Evolutionary conservation across 2,888 invertebrate genomes (phyloP).

Genomic region (Congeria kusceri): DNA sequence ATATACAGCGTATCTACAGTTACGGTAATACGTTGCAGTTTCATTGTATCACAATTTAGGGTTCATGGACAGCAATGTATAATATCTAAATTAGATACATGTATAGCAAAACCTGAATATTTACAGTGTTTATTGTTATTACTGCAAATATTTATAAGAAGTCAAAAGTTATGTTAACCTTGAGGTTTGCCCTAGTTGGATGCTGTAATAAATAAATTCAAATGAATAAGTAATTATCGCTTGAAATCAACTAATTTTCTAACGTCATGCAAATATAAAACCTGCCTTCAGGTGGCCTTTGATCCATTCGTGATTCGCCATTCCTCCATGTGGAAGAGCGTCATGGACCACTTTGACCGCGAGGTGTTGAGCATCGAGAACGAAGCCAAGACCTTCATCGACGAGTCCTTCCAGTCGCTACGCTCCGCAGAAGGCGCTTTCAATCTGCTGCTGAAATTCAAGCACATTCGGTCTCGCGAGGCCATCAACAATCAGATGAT

Average conservation of each 20-base stretch:
- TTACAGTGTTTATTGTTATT: too few species aligned
- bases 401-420: constrained; percentile 93
- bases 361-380: constrained; percentile 91
- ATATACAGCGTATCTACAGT: constrained; percentile 14
- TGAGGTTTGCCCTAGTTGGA: too few species aligned
- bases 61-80: too few species aligned
- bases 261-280: too few species aligned
- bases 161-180: too few species aligned
- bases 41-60: too few species aligned
- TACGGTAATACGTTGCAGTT: too few species aligned
- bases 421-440: constrained; percentile 93
- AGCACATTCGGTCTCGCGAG: constrained; percentile 91
- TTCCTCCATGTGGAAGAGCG: constrained; percentile 94
- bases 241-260: background rate
- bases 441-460: constrained; percentile 92
- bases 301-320: constrained; percentile 93
- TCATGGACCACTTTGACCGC: constrained; percentile 91
- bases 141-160: too few species aligned
- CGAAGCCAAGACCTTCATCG: constrained; percentile 94
- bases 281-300: constrained; percentile 89
- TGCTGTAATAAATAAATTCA: too few species aligned
- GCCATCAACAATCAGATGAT: constrained; percentile 91
- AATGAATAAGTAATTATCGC: background rate
- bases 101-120: too few species aligned
- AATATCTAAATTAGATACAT: too few species aligned